phyloP scores from a whole-genome alignment of 2,113 vertebrate species.

The Oxyruncus cristatus region DNA sequence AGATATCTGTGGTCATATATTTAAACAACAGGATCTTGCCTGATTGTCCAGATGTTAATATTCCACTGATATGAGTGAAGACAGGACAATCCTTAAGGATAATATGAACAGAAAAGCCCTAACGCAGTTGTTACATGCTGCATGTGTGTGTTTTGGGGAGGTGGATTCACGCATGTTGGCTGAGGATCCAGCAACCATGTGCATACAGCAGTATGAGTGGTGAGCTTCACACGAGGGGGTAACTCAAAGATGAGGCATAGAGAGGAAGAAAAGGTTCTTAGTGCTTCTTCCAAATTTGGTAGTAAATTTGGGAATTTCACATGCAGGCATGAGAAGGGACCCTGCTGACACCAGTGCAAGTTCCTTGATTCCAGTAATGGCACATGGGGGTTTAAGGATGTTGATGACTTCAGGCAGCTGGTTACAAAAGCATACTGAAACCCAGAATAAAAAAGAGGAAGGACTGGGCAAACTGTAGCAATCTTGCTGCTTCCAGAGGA shows the following conservation, averaged over 20 bases:
- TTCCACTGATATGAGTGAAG: background rate
- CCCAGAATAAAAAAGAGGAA: background rate
- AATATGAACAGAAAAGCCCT: background rate
- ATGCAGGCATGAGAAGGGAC: background rate
- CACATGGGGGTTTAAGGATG: background rate
- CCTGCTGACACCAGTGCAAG: background rate
- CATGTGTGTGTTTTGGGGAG: background rate
- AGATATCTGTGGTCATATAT: background rate
- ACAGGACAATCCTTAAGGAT: background rate
- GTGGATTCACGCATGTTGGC: background rate
- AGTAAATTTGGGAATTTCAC: background rate
- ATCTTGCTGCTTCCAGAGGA: background rate
- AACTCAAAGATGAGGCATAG: background rate
- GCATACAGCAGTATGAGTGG: background rate
- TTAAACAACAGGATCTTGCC: background rate
- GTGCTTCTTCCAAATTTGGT: background rate
- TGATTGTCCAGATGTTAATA: background rate
- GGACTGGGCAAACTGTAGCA: background rate
- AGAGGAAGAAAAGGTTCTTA: background rate
- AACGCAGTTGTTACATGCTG: background rate
- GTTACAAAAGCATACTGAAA: background rate
- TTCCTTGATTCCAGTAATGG: background rate
- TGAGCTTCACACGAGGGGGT: accelerated
- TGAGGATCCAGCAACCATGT: background rate
- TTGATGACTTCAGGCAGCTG: background rate